phyloP scores from a whole-genome alignment of 2,113 vertebrate genomes.

The Nesospiza acunhae region DNA sequence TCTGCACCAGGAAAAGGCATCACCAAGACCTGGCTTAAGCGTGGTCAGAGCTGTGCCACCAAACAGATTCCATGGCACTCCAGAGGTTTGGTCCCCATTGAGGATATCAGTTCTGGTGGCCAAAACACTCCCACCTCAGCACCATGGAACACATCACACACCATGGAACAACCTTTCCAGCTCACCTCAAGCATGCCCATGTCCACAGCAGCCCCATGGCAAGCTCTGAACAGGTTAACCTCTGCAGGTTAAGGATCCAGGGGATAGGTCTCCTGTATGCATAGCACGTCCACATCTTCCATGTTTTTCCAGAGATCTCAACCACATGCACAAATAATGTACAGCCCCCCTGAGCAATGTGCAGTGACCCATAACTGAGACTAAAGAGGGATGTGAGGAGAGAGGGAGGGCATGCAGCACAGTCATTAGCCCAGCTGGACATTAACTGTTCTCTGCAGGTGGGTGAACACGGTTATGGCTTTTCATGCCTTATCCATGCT shows the following conservation, averaged over 20 bases:
- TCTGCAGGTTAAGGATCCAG: not conserved
- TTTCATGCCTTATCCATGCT: not conserved
- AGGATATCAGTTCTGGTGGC: not conserved
- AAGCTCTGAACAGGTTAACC: not conserved
- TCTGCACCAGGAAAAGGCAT: not conserved
- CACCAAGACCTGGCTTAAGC: not conserved
- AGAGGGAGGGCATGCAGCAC: not conserved
- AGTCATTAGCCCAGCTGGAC: not conserved
- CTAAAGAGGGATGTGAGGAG: not conserved
- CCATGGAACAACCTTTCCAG: not conserved
- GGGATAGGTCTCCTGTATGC: not conserved
- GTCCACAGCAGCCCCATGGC: not conserved
- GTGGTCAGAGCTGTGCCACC: not conserved
- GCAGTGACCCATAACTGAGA: not conserved
- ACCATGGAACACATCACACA: not conserved
- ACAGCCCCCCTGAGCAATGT: not conserved
- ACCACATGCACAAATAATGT: accelerated
- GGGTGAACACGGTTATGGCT: not conserved
- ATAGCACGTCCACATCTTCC: not conserved
- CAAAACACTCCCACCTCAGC: not conserved
- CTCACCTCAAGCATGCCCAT: not conserved
- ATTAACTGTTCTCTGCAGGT: not conserved
- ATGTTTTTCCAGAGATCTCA: not conserved
- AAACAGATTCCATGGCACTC: not conserved
- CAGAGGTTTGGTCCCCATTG: not conserved